These are phyloP conservation scores for Caenorhabditis briggsae DNA, from an alignment of 1,140 invertebrate species.

Conservation along the genomic window DNA sequence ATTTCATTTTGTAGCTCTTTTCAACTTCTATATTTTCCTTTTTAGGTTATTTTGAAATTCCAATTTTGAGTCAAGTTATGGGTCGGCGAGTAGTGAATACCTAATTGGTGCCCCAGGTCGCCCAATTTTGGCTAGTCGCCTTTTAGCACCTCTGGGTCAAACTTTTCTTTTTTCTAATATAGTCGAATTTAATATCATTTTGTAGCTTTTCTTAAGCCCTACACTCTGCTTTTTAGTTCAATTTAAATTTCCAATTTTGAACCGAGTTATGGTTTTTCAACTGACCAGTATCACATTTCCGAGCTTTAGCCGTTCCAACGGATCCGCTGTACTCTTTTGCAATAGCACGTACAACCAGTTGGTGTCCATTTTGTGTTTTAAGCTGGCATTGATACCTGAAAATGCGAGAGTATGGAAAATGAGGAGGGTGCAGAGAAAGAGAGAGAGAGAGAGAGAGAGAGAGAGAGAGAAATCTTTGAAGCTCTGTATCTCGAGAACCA, in stretches of 20 bases:
- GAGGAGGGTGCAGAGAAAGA: background rate
- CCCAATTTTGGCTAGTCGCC: too few species aligned
- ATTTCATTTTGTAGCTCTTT: background rate
- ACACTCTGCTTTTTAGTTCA: too few species aligned
- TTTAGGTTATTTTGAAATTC: too few species aligned
- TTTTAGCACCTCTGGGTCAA: too few species aligned
- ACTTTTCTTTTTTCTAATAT: too few species aligned
- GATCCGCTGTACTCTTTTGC: constrained; percentile 41
- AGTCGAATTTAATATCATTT: too few species aligned
- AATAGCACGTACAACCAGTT: constrained; percentile 51
- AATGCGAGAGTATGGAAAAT: background rate
- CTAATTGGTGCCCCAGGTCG: too few species aligned
- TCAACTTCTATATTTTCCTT: background rate
- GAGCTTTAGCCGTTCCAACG: constrained; percentile 46
- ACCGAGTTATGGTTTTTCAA: background rate
- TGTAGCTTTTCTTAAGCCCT: too few species aligned
- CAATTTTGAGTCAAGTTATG: too few species aligned
- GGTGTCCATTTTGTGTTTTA: background rate
- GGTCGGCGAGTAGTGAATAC: too few species aligned
- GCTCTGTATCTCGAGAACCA: too few species aligned
- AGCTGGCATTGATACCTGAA: constrained; percentile 5
- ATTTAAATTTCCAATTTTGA: too few species aligned
- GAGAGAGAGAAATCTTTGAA: background rate
- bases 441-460: background rate
- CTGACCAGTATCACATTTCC: constrained; percentile 54